phyloP scores from a whole-genome alignment of 2,113 vertebrate genomes.

The Tiliqua scincoides region DNA sequence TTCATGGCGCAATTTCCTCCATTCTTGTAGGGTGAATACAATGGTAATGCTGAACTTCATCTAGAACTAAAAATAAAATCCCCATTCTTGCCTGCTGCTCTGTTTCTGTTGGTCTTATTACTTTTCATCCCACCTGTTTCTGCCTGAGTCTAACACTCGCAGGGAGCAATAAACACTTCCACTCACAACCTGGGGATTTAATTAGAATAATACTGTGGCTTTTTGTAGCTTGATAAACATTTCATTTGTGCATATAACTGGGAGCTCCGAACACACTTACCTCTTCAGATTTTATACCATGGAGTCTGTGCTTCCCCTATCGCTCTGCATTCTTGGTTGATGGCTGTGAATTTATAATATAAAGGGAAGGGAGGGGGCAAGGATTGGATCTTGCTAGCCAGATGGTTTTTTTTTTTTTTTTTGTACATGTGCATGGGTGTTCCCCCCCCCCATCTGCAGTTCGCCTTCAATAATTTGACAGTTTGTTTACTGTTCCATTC shows the following conservation, averaged over 20 bases:
- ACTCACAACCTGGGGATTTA: neutral
- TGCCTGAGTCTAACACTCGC: neutral
- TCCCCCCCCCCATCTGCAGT: too few relatives aligned
- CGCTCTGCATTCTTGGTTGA: neutral
- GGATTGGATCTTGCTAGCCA: neutral
- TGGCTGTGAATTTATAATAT: neutral
- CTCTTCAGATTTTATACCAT: neutral
- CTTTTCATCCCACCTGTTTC: neutral
- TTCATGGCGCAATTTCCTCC: neutral
- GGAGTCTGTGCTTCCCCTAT: neutral
- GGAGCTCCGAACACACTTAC: neutral
- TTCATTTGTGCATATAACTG: constrained; percentile 40
- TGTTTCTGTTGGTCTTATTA: constrained; percentile 14
- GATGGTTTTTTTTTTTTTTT: too few relatives aligned
- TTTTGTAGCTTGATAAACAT: constrained; percentile 34
- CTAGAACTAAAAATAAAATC: constrained; percentile 31
- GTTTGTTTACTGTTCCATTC: neutral
- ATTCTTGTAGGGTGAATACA: neutral
- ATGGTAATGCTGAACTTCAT: constrained; percentile 23
- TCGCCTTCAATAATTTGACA: neutral
- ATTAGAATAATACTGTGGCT: constrained; percentile 35
- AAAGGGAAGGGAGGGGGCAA: neutral
- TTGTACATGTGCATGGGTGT: too few relatives aligned
- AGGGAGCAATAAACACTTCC: neutral
- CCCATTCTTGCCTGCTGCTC: constrained; percentile 8